Evolutionary conservation across 2,888 invertebrate genomes (phyloP), one percentile per base, ranked within the genome.

Genomic region (Temnothorax ravouxi): DNA sequence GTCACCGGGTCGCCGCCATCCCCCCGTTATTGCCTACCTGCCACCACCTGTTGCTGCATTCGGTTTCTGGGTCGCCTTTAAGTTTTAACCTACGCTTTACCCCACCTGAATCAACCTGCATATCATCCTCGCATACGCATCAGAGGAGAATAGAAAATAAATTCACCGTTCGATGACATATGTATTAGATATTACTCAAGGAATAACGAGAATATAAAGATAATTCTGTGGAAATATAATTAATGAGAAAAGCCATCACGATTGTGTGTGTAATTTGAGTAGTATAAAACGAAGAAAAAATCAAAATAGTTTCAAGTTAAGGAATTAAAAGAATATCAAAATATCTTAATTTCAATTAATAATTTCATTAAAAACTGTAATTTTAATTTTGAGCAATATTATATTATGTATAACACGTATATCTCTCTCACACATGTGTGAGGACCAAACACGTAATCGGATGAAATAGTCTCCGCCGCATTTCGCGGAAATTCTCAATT

Each of bases 21-120:
- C 92, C 89, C 89, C 54, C 69, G 81, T 41, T 41, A 69, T 83
- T 83, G 64, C 79, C 87, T 92, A 93, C 93, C 93, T 93, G 91
- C 91, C 84, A 77, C 91, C 93, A 93, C 93, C 92, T 93, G 93
- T 93, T 93, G 93, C 77, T 93, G 47, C 92, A 76, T 83, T 75
- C 61, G 50, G 80, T 82, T 87, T 88, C 81, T 84, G 81, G 87
- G 85, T 86, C 89, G 87, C 82, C 67, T 84, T 76, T 83, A 66
- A 61, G 74, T 47, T 84, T 62, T 66, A 79, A 82, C 62, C 83
- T 83, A 52, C 34, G 66, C 29, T 47, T 67, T 47, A 44, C 64
- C n/a, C 50, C 56, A 52, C 52, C 38, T 25, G 41, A 66, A 67
- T 47, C 82, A 66, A 76, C 44, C 82, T 47, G 76, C 52, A 15